Conservation (phyloP, 2,113 vertebrate species). For the Cottus gobio region DNA sequence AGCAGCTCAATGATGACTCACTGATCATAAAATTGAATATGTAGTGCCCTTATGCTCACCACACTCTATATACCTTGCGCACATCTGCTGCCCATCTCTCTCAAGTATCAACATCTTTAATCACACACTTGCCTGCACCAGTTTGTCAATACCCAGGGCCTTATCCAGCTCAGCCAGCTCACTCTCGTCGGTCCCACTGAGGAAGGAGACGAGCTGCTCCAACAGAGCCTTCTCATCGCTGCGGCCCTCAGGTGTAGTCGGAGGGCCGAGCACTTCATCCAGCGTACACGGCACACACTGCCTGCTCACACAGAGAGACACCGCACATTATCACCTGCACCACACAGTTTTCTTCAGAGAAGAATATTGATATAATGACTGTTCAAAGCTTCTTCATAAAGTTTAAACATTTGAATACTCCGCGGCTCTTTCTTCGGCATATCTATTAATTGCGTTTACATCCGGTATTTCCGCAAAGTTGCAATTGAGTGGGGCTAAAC, state of each 20-base stretch:
- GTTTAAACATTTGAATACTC: not conserved
- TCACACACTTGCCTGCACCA: slow-evolving; percentile 88
- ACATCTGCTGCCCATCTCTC: not conserved
- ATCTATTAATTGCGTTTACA: too few relatives aligned
- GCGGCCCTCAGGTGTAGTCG: slow-evolving; percentile 90
- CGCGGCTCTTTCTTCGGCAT: not conserved
- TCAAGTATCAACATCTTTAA: not conserved
- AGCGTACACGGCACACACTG: slow-evolving; percentile 90
- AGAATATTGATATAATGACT: not conserved
- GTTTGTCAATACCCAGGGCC: slow-evolving; percentile 94
- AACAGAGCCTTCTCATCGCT: slow-evolving; percentile 94
- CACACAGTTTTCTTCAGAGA: not conserved
- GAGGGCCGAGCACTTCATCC: slow-evolving; percentile 93
- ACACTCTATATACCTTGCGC: not conserved
- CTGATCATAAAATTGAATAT: not conserved
- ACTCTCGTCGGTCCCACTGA: slow-evolving; percentile 97
- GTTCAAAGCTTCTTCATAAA: not conserved
- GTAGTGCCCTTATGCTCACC: too few relatives aligned
- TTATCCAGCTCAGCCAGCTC: slow-evolving; percentile 93
- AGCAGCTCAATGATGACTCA: slow-evolving; percentile 1
- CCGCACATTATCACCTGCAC: not conserved
- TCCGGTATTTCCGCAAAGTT: not conserved
- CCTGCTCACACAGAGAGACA: slow-evolving; percentile 73
- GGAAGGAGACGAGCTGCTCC: slow-evolving; percentile 94
- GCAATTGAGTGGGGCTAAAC: not conserved